Conservation (phyloP, 2,797 vertebrate genomes). For the Masticophis lateralis region DNA sequence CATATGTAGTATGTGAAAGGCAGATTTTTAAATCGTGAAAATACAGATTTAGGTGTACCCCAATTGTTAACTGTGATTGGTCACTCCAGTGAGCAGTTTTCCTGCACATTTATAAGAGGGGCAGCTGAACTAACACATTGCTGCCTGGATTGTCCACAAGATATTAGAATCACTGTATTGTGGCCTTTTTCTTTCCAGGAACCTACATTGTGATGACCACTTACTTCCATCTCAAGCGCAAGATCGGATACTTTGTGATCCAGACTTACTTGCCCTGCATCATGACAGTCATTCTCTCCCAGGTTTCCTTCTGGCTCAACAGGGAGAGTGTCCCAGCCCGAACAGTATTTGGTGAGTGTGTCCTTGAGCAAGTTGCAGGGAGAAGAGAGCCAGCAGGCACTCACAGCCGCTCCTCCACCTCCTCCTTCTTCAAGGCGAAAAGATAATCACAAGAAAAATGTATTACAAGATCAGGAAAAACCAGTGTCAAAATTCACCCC, state of each 20-base stretch:
- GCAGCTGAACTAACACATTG: background rate
- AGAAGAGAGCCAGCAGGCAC: background rate
- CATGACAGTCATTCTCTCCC: slow-evolving; percentile 99
- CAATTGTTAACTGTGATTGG: no score
- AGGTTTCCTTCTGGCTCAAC: slow-evolving; percentile 99
- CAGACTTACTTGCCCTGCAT: slow-evolving; percentile 99
- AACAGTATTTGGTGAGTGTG: slow-evolving; percentile 92
- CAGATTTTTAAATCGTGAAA: background rate
- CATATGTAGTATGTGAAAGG: background rate
- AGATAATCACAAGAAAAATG: background rate
- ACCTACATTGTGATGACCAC: slow-evolving; percentile 99
- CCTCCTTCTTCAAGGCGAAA: background rate
- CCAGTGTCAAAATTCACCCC: background rate
- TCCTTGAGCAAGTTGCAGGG: background rate
- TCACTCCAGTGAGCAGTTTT: background rate
- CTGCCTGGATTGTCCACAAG: background rate
- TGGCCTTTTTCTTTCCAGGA: slow-evolving; percentile 72
- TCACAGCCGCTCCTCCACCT: background rate
- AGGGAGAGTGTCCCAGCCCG: slow-evolving; percentile 96
- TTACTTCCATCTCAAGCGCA: slow-evolving; percentile 98
- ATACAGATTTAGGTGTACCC: background rate
- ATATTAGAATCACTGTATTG: background rate
- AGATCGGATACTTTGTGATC: slow-evolving; percentile 99
- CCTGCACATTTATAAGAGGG: background rate
- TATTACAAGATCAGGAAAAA: background rate